Base-by-base conservation (phyloP, 2,113 vertebrate species). In the Sylvilagus bachmani region DNA sequence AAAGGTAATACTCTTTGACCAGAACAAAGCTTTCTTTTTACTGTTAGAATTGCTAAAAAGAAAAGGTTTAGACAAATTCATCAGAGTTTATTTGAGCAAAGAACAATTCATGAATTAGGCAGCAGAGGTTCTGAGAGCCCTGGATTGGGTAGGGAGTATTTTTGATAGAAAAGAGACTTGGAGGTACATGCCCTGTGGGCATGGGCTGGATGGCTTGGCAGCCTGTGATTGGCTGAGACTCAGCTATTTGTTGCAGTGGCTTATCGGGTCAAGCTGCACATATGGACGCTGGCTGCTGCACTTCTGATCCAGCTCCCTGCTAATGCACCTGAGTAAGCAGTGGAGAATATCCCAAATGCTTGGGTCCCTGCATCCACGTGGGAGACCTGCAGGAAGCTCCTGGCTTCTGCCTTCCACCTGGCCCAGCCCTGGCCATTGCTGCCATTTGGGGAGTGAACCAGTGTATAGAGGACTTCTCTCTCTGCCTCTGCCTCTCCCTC, bases 1-100 rank as follows among this genome's bases (percentile, higher is more conserved):
- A 17, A 92, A 95, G 90, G 69, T 71, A 82, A 36, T 2, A 27
- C 14, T 1, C 9, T 29, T 61, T 80, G n/a, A 64, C 29, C 75
- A 77, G 82, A 93, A 61, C 55, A n/a, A 61, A 69, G 13, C 29
- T 70, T 82, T 86, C 69, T 79, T 21, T 71, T 38, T 90, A 80
- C 67, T 51, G 27, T 31, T 51, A 74, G 55, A 84, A 49, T 8
- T 90, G 29, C 44, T 58, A 90, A 61, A 70, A 66, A 44, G 31
- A 69, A 83, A 89, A 89, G 21, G 3, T 44, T 90, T 67, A 44
- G 49, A 75, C 29, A 69, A 79, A 80, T 11, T 55, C 55, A 80
- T 74, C 33, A 69, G 13, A n/a, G 2, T 77, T 17, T 90, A 81
- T 38, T 71, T 90, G 79, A 61, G 4, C 71, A 55, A 16, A 33